Conservation (phyloP, 2,113 vertebrate genomes). For the Pachycephala philippinensis region DNA sequence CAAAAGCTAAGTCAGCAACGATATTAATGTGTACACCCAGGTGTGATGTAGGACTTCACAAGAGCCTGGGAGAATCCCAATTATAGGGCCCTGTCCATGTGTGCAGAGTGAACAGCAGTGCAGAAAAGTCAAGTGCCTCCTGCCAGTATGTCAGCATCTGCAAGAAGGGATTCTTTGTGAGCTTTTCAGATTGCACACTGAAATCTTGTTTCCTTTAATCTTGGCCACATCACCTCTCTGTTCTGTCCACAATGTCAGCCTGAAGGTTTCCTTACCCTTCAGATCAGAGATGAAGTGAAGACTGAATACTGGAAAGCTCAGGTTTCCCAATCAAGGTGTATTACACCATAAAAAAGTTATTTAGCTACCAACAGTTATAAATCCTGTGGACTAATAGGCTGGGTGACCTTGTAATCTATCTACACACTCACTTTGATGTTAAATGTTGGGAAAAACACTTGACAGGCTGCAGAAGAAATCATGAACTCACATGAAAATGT, state of each 20-base stretch:
- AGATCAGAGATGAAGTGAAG: background rate
- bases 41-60: background rate
- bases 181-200: background rate
- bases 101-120: background rate
- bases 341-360: background rate
- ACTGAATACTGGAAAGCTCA: background rate
- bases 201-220: background rate
- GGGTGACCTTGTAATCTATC: background rate
- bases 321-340: background rate
- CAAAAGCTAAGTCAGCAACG: background rate
- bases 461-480: background rate
- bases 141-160: background rate
- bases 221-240: background rate
- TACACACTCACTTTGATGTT: background rate
- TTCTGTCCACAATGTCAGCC: background rate
- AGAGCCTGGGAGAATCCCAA: background rate
- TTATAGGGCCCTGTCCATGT: rapidly evolving
- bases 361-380: background rate
- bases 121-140: background rate
- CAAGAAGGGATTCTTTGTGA: background rate
- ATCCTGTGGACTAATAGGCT: background rate
- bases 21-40: background rate
- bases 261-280: background rate
- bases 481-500: background rate
- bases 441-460: background rate